Base-by-base conservation (phyloP, 2,113 vertebrate genomes). In the Ammospiza caudacuta region DNA sequence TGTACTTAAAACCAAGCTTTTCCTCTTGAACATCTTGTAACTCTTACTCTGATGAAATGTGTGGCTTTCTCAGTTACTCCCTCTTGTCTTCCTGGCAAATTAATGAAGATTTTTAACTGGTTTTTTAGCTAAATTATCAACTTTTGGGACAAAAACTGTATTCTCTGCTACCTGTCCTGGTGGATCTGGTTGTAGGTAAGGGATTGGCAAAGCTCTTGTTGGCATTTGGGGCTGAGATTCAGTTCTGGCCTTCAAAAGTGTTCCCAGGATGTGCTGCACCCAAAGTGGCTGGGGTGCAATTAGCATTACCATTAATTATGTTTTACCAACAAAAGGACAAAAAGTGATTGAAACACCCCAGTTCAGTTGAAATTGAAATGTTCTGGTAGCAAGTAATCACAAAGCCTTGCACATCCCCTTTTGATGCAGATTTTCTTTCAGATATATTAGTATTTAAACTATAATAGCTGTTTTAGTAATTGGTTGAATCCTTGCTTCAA, bases 381-480 rank as follows among this genome's bases (percentile, higher is more conserved):
- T 59, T 94, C 74, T 41, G 28, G 28, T 59, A 46, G 52, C 52
- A 70, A 89, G 29, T 54, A 77, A 19, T 68, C 28, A 3, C n/a
- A 67, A 75, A 54, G 55, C 17, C 76, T 66, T 88, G 51, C 33
- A 25, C 12, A 17, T 55, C 24, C 58, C 62, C 75, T 83, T 79
- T 70, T 66, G 29, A 74, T 67, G 62, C 69, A 67, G 51, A 41
- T 68, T 84, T 91, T 84, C 27, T 87, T 89, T 82, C 74, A 64
- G 37, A 39, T 79, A 9, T 70, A n/a, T 80, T 92, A 52, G 41
- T 79, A 54, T 66, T 94, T 82, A 72, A 84, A 13, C 7, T 46
- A 1, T 67, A 94, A 67, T 78, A 58, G 29, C 15, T 82, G 57
- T 74, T 91, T 89, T 62, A 69, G 37, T 95, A 89, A 89, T 83